Base-by-base conservation (phyloP, 2,113 vertebrate genomes). In the Plecotus auritus region DNA sequence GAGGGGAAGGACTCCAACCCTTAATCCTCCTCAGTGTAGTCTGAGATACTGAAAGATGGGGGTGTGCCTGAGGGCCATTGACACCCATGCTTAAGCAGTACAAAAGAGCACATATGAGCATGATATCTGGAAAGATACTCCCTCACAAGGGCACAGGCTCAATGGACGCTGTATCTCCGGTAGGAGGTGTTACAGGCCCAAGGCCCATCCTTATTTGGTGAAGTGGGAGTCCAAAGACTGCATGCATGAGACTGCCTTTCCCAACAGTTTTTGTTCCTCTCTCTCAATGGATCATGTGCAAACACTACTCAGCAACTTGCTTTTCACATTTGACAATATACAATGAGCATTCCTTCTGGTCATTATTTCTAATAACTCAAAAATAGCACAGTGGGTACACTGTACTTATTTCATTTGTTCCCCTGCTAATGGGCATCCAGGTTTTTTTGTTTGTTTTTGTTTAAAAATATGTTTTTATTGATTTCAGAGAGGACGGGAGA, bases 341-440 rank as follows among this genome's bases (percentile, higher is more conserved):
- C 45, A 67, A 5, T 49, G 66, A 70, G 56, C 20, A 66, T 67
- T 45, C 37, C 35, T 91, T 28, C 37, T 54, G 56, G 16, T 51
- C 81, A 69, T 87, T 90, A 64, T 87, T 90, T 86, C 85, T 91
- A 86, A 56, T 78, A 37, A 67, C 17, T 90, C 30, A 84, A 88
- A 92, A 73, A 23, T n/a, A 83, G 69, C 47, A 37, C 1, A 2
- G 9, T n/a, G 37, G 10, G 26, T 47, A 0, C 35, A 7, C 18
- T 54, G 7, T 40, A 7, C 20, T 35, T 76, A 17, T 28, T 45
- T 92, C 18, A 56, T 30, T 28, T 70, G 20, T 70, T 70, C 28
- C 66, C 7, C n/a, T 90, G 35, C 40, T 76, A 13, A 59, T 32
- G 47, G 59, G 49, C 5, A 8, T n/a, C 59, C 59, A 28, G 59